Evolutionary conservation across 1,140 invertebrate genomes (phyloP), one percentile per base, ranked within the genome.

Genomic region (Leptopilina clavipes): DNA sequence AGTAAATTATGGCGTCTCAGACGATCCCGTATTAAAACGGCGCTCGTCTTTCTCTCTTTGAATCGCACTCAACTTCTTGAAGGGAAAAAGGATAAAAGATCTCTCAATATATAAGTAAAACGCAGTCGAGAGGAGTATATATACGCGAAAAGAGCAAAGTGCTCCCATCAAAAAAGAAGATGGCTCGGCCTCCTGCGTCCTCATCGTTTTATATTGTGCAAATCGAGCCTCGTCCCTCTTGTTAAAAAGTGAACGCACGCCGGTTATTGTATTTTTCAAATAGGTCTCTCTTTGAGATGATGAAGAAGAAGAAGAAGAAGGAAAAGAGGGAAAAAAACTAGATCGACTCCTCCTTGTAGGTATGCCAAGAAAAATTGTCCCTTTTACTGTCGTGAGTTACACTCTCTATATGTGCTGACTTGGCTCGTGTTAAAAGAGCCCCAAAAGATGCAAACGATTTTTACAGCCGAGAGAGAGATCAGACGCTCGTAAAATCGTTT

Each of bases 1-100:
- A 71, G 56, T 79, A 86, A 86, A 85, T 85, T 83, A 83, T 80
- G 81, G 72, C 78, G 78, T 79, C 76, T 71, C 73, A 45, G 73
- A 78, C 75, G 75, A 82, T 79, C 74, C 25, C 74, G 74, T 73
- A 85, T 84, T 81, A 83, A 83, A 81, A 83, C 76, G 77, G 71
- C 74, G 71, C 72, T 75, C 72, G 25, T 31, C 25, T 31, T 75
- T 22, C 73, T 78, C 72, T 18, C 70, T 71, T 73, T 77, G 75
- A 65, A 79, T 70, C 37, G 70, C 72, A 31, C 40, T 71, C 70
- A 17, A 22, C n/a, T 71, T 10, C 56, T 11, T 18, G 0, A 12
- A 31, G 1, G 19, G 14, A 7, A 70, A 70, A 10, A 70, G 17
- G 37, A 8, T 5, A 8, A 40, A 8, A 25, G 0, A 31, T 37